phyloP scores from a whole-genome alignment of 2,797 vertebrate genomes.

The Girardinus metallicus region DNA sequence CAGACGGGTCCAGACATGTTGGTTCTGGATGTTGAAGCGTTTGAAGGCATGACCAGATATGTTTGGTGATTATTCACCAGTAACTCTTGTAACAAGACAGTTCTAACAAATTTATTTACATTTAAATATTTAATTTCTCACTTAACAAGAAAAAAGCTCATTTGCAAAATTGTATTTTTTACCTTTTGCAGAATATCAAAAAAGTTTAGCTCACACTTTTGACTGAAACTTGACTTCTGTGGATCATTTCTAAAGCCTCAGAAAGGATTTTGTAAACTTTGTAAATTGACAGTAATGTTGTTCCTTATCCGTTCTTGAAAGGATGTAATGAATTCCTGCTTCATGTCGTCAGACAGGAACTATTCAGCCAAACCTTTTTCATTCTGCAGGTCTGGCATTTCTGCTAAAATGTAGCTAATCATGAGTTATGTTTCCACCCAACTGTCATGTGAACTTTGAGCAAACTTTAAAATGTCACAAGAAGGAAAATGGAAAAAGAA shows the following conservation, averaged over 20 bases:
- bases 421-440: too few relatives aligned
- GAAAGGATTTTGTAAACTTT: neutral
- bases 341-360: neutral
- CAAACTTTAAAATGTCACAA: too few relatives aligned
- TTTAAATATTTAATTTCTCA: too few relatives aligned
- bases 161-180: too few relatives aligned
- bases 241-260: neutral
- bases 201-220: too few relatives aligned
- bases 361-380: neutral
- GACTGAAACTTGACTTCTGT: neutral
- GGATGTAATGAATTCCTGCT: neutral
- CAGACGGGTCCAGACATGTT: neutral
- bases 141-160: too few relatives aligned
- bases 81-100: too few relatives aligned
- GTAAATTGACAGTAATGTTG: neutral
- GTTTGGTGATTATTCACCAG: too few relatives aligned
- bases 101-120: too few relatives aligned
- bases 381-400: neutral
- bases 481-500: neutral
- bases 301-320: neutral
- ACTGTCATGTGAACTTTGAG: too few relatives aligned
- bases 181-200: too few relatives aligned
- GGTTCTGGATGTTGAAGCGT: neutral
- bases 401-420: too few relatives aligned
- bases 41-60: neutral